Evolutionary conservation across 2,888 invertebrate genomes (phyloP).

Genomic region (Drosophila glabriapex): DNA sequence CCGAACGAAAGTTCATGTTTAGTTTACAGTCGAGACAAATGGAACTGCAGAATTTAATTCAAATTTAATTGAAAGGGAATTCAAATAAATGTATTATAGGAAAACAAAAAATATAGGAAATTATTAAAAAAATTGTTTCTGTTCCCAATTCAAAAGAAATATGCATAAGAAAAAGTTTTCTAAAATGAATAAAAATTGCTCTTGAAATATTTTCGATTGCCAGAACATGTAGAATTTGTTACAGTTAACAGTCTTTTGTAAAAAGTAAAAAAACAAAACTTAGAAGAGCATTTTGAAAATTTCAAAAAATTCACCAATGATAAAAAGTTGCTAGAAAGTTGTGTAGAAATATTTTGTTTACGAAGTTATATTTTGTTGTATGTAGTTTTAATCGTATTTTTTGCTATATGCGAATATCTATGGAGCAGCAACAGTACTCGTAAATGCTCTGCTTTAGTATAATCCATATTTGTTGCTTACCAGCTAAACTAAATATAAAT

Average conservation of each 20-base stretch:
- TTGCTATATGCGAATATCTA: slow-evolving; percentile 26
- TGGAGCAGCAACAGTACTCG: slow-evolving; percentile 41
- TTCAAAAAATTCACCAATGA: not conserved
- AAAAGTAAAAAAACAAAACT: not conserved
- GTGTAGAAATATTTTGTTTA: not conserved
- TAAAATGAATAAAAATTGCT: not conserved
- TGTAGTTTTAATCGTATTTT: slow-evolving; percentile 17
- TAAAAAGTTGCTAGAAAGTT: not conserved
- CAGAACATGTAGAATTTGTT: not conserved
- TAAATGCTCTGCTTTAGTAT: slow-evolving; percentile 31
- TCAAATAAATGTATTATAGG: not conserved
- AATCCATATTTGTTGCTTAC: slow-evolving; percentile 35
- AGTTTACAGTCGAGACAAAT: not conserved
- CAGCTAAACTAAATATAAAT: slow-evolving; percentile 15
- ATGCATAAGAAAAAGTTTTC: too few species aligned
- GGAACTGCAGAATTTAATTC: too few species aligned
- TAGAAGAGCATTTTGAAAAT: not conserved
- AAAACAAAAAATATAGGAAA: not conserved
- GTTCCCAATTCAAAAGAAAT: not conserved
- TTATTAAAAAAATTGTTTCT: not conserved
- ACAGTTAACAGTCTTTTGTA: not conserved
- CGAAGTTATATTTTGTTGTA: not conserved
- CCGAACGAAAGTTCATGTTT: not conserved
- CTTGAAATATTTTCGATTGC: not conserved
- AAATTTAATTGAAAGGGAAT: too few species aligned